Evolutionary conservation across 2,888 invertebrate species (phyloP).

Genomic region (Matsumyia berberina): DNA sequence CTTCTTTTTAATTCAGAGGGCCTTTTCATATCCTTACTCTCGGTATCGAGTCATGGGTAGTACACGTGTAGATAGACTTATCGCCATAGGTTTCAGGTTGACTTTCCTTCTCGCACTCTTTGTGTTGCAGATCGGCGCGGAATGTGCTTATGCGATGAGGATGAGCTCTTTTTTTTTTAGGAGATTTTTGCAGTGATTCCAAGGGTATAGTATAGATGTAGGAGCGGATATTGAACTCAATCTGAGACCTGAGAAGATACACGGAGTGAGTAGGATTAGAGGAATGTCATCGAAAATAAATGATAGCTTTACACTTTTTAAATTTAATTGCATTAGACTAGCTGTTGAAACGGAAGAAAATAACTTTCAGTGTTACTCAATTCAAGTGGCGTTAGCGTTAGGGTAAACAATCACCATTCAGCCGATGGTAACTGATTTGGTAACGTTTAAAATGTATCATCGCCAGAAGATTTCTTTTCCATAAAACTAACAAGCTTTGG

Average conservation of each 20-base stretch:
- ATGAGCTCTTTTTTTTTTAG: conserved; percentile 27
- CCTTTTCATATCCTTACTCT: conserved; percentile 32
- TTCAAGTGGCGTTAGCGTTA: too few relatives aligned
- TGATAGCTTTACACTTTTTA: not conserved
- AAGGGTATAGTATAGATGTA: conserved; percentile 47
- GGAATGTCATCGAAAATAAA: conserved; percentile 13
- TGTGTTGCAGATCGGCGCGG: conserved; percentile 46
- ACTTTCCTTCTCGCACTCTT: conserved; percentile 52
- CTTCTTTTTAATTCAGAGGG: conserved; percentile 53
- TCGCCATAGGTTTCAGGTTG: conserved; percentile 63
- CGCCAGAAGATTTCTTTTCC: too few relatives aligned
- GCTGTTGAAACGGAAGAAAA: too few relatives aligned
- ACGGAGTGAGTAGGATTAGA: conserved; percentile 8
- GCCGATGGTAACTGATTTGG: too few relatives aligned
- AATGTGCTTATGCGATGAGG: conserved; percentile 55
- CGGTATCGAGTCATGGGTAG: conserved; percentile 24
- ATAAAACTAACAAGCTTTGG: too few relatives aligned
- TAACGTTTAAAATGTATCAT: too few relatives aligned
- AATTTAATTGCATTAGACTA: too few relatives aligned
- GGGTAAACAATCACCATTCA: too few relatives aligned
- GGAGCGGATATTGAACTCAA: conserved; percentile 61
- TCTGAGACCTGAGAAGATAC: conserved; percentile 35
- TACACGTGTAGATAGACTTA: conserved; percentile 66
- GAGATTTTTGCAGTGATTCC: conserved; percentile 34
- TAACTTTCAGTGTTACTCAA: too few relatives aligned